These are phyloP conservation scores for Apodemia hepburni DNA, from an alignment of 2,888 invertebrate species.

Conservation along the genomic window DNA sequence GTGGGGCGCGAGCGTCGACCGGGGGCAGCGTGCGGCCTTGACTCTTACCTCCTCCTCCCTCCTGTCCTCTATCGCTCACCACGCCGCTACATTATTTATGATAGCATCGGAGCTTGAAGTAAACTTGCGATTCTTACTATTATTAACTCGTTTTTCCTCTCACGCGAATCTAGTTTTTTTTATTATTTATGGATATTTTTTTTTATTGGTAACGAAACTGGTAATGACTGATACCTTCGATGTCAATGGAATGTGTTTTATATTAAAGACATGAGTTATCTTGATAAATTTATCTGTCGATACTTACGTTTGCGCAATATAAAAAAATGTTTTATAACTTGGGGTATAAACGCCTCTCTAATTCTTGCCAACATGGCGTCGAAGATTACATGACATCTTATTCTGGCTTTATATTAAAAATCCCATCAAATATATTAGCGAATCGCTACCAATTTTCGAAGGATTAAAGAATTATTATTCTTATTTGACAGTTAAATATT, in stretches of 20 bases:
- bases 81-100: conserved; percentile 76
- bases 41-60: conserved; percentile 70
- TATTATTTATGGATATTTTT: conserved; percentile 46
- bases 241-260: background rate
- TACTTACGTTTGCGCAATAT: too few species aligned
- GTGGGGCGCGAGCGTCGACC: conserved; percentile 86
- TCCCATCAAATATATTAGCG: too few species aligned
- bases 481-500: too few species aligned
- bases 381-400: too few species aligned
- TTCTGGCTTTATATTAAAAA: too few species aligned
- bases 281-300: too few species aligned
- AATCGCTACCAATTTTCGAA: too few species aligned
- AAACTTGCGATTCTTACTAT: conserved; percentile 75
- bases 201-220: conserved; percentile 39
- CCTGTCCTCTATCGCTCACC: conserved; percentile 53
- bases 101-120: conserved; percentile 74
- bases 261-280: too few species aligned
- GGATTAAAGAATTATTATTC: too few species aligned
- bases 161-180: conserved; percentile 67
- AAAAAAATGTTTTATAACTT: too few species aligned
- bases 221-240: conserved; percentile 20
- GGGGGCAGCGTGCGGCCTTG: conserved; percentile 89
- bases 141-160: conserved; percentile 79
- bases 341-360: too few species aligned
- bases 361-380: too few species aligned